Evolutionary conservation across 2,113 vertebrate species (phyloP).

Genomic region (Pandion haliaetus): DNA sequence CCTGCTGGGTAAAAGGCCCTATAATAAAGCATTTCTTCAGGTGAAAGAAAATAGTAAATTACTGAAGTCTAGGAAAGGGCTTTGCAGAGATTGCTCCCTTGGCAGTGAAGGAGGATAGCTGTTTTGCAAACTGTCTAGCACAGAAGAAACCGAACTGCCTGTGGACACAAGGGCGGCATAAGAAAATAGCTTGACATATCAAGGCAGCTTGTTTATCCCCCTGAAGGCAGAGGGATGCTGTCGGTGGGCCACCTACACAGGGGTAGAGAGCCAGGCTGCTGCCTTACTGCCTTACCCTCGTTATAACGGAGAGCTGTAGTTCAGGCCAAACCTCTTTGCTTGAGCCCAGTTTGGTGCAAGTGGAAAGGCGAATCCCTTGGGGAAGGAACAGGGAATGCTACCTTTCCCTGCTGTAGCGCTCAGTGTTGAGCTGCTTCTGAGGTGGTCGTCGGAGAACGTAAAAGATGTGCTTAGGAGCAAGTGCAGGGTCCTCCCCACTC

Average conservation of each 20-base stretch:
- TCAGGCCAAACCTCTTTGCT: background rate
- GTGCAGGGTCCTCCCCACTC: background rate
- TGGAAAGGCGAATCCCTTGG: background rate
- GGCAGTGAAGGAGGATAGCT: background rate
- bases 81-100: background rate
- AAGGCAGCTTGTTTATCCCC: background rate
- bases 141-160: background rate
- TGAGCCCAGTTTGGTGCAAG: too few relatives aligned
- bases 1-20: slow-evolving; percentile 61
- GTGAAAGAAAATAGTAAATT: too few relatives aligned
- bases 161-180: too few relatives aligned
- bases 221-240: background rate
- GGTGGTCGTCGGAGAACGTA: background rate
- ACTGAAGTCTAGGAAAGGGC: background rate
- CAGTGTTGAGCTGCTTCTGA: background rate
- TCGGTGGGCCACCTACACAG: background rate
- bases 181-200: background rate
- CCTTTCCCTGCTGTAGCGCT: background rate
- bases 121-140: too few relatives aligned
- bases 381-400: background rate
- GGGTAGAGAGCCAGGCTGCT: background rate
- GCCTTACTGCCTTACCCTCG: background rate
- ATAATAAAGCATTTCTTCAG: background rate
- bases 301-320: too few relatives aligned
- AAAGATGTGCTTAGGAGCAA: background rate